phyloP scores from a whole-genome alignment of 2,113 vertebrate genomes.

The Pteruthius melanotis region DNA sequence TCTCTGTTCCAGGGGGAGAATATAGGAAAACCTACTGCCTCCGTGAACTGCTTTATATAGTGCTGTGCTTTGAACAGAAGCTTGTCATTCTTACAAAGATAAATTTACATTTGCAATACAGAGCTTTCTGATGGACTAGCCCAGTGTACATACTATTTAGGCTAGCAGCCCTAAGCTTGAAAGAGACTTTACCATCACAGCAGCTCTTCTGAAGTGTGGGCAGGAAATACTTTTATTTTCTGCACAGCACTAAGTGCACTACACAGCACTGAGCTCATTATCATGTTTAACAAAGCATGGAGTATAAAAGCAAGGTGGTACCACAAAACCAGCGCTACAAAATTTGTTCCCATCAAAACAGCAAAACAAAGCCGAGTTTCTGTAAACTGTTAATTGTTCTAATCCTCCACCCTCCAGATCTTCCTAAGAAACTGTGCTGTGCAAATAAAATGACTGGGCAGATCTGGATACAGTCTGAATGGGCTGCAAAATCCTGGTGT shows the following conservation, averaged over 20 bases:
- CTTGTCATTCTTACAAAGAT: not conserved
- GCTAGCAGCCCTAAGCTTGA: not conserved
- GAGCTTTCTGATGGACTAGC: not conserved
- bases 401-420: not conserved
- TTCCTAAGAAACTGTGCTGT: not conserved
- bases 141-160: not conserved
- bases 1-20: not conserved
- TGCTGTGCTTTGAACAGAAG: slow-evolving; percentile 1
- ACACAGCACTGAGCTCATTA: not conserved
- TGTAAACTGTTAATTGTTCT: not conserved
- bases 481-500: not conserved
- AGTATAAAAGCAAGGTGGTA: slow-evolving; percentile 41
- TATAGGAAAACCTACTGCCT: not conserved
- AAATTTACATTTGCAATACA: not conserved
- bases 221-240: slow-evolving; percentile 54
- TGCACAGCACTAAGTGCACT: not conserved
- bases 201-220: slow-evolving; percentile 24
- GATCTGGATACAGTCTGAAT: not conserved
- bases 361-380: not conserved
- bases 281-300: slow-evolving; percentile 19
- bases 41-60: not conserved
- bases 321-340: not conserved
- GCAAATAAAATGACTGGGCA: not conserved
- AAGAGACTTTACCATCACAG: not conserved
- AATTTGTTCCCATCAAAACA: slow-evolving; percentile 5